These are phyloP conservation scores for Samia ricini DNA, from an alignment of 1,140 invertebrate species.

Conservation along the genomic window DNA sequence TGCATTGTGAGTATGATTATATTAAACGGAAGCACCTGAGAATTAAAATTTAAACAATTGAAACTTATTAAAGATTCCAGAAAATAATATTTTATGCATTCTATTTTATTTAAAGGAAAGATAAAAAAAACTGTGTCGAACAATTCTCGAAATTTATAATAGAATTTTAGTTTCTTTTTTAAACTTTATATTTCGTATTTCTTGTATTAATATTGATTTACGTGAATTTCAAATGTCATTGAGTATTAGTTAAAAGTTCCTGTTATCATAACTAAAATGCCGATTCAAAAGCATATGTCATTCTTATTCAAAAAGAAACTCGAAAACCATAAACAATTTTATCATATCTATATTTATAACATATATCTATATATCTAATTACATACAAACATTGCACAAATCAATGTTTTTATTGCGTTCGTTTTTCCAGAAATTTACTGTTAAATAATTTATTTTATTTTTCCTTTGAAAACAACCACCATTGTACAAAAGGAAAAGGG, in stretches of 20 bases:
- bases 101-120: too few species aligned
- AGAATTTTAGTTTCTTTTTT: too few species aligned
- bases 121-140: not conserved
- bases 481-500: slow-evolving; percentile 17
- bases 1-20: not conserved
- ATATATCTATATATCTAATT: slow-evolving; percentile 36
- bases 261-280: not conserved
- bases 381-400: slow-evolving; percentile 58
- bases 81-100: too few species aligned
- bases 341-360: slow-evolving; percentile 11
- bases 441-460: slow-evolving; percentile 14
- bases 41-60: slow-evolving; percentile 4
- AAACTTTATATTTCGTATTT: too few species aligned
- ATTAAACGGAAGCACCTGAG: not conserved
- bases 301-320: not conserved
- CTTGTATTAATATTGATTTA: too few species aligned
- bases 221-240: too few species aligned
- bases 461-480: not conserved
- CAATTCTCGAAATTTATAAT: not conserved
- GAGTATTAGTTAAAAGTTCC: too few species aligned
- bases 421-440: slow-evolving; percentile 24
- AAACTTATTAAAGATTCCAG: too few species aligned
- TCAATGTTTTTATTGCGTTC: slow-evolving; percentile 43
- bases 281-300: not conserved
- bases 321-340: slow-evolving; percentile 9